These are phyloP conservation scores for Lutra lutra DNA, from an alignment of 2,797 vertebrate genomes.

Conservation along the genomic window DNA sequence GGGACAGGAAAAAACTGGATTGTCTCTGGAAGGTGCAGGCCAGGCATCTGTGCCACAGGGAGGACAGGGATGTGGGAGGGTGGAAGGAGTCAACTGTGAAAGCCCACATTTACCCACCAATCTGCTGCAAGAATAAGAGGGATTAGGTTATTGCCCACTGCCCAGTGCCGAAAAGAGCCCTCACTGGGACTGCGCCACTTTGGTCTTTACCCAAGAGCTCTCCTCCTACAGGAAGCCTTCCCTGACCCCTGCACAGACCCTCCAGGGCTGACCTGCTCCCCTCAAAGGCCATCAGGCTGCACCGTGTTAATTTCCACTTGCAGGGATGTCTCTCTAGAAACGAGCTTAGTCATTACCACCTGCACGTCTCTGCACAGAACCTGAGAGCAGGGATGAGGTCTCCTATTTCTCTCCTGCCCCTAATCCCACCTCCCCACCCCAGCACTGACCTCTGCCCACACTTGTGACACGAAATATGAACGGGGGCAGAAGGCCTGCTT, in stretches of 20 bases:
- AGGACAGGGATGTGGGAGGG: neutral
- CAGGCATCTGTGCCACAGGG: neutral
- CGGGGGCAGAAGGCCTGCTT: neutral
- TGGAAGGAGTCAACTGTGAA: neutral
- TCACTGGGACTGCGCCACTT: neutral
- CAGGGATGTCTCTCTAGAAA: neutral
- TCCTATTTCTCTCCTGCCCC: neutral
- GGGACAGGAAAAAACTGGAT: neutral
- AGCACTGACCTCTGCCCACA: neutral
- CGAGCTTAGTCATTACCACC: neutral
- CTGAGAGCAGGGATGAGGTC: neutral
- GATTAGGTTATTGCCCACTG: neutral
- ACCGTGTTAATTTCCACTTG: neutral
- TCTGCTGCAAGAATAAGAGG: neutral
- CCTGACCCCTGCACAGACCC: neutral
- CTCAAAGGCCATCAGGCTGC: neutral
- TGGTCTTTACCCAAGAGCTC: neutral
- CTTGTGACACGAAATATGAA: neutral
- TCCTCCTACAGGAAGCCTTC: constrained; percentile 55
- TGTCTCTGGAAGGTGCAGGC: neutral
- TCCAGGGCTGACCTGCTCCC: neutral
- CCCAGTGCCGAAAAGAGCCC: neutral
- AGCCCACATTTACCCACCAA: neutral
- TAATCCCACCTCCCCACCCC: neutral
- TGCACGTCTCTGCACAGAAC: neutral